phyloP scores from a whole-genome alignment of 2,888 invertebrate species.

The Fissipunctia ypsillon region DNA sequence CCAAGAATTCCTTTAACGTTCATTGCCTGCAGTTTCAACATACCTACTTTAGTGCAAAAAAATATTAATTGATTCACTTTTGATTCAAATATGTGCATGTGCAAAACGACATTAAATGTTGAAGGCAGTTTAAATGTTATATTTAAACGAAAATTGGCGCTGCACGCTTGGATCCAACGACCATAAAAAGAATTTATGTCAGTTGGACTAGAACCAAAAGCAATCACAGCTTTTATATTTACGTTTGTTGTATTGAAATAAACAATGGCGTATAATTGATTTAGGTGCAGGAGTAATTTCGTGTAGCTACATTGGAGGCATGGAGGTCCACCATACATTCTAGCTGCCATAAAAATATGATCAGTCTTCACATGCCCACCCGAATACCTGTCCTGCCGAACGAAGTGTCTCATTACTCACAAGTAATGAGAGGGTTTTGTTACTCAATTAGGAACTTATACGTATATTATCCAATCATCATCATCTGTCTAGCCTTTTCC shows the following conservation, averaged over 20 bases:
- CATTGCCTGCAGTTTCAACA: conserved; percentile 56
- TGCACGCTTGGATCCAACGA: conserved; percentile 65
- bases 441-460: not conserved
- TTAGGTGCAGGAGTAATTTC: conserved; percentile 52
- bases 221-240: conserved; percentile 62
- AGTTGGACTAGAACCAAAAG: conserved; percentile 78
- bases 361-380: conserved; percentile 2
- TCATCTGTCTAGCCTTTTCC: not conserved
- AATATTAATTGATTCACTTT: conserved; percentile 33
- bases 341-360: conserved; percentile 36
- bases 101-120: conserved; percentile 17
- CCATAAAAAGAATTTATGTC: conserved; percentile 75
- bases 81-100: conserved; percentile 11
- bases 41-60: conserved; percentile 42
- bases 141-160: conserved; percentile 74
- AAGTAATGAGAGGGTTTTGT: not conserved
- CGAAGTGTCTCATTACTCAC: not conserved
- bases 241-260: conserved; percentile 58
- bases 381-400: not conserved
- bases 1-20: conserved; percentile 57
- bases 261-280: conserved; percentile 61
- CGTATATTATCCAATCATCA: not conserved
- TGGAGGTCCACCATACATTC: conserved; percentile 58
- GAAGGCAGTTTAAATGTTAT: conserved; percentile 62
- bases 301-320: conserved; percentile 17